Evolutionary conservation across 2,113 vertebrate genomes (phyloP), one percentile per base, ranked within the genome.

Genomic region (Cyprinodon variegatus): DNA sequence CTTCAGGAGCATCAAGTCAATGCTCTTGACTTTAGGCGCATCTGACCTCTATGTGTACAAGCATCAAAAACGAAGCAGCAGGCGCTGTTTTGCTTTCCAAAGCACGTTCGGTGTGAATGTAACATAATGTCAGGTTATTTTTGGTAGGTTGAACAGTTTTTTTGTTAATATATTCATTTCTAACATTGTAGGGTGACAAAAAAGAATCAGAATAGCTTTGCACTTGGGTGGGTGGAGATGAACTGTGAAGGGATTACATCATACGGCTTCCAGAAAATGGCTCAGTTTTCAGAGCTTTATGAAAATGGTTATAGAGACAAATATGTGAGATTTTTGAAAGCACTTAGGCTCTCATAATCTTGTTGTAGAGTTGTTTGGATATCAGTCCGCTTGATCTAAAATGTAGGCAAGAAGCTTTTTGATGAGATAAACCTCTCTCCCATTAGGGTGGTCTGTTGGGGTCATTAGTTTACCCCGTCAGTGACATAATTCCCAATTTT

Each of bases 211-310:
- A 87, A 84, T 85, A 85, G 62, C 70, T 78, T 77, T 68, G 74
- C 62, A 79, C 62, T 86, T 86, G 87, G 76, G 84, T 78, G 81
- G 79, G 79, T 78, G 78, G 83, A 67, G 79, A 77, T 68, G 60
- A 82, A 71, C 64, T 62, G 65, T 64, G 79, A 82, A 75, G 22
- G 3, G 73, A 90, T 92, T 88, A 88, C 89, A 86, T 86, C 88
- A 86, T 77, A 1, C 11, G 53, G 81, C 78, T 86, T 74, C 84
- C 72, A 81, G 75, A 86, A 75, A 85, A 78, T 40, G 0, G 20
- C 68, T 73, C 75, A 88, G 74, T 89, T 89, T 82, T 88, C 77
- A 38, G 84, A 66, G 46, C 1, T 48, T 40, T 65, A 68, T 70
- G 74, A 76, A 77, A 72, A 77, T 6, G 38, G 39, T 15, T 1